These are phyloP conservation scores for Pseudomyrmex flavicornis DNA, from an alignment of 1,140 invertebrate species.

Conservation along the genomic window DNA sequence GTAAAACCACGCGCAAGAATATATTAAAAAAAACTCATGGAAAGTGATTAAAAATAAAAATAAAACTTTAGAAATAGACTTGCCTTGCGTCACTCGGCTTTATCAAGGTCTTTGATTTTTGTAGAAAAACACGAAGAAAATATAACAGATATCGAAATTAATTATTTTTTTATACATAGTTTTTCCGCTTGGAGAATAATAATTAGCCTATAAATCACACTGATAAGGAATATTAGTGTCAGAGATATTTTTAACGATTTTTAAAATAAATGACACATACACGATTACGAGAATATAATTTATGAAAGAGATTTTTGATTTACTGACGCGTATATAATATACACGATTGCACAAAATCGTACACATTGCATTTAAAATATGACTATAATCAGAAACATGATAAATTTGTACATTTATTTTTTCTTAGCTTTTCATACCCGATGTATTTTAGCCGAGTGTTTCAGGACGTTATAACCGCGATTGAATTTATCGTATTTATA, in stretches of 20 bases:
- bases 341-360: neutral
- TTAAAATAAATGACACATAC: neutral
- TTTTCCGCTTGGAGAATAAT: neutral
- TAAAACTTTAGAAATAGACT: slow-evolving; percentile 28
- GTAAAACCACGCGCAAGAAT: slow-evolving; percentile 16
- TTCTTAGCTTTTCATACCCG: neutral
- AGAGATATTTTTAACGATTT: slow-evolving; percentile 16
- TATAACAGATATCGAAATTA: neutral
- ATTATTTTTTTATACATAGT: neutral
- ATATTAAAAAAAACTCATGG: neutral
- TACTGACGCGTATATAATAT: neutral
- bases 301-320: neutral
- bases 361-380: neutral
- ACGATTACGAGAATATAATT: neutral
- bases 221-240: neutral
- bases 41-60: slow-evolving; percentile 50
- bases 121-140: neutral
- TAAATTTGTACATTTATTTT: neutral
- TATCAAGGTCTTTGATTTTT: slow-evolving; percentile 25
- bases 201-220: neutral
- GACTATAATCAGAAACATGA: neutral
- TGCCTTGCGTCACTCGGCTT: slow-evolving; percentile 35
- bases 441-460: neutral
- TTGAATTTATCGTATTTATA: neutral
- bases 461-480: neutral